A percentile compares a stretch with the other conserved stretches of the same genome.
These are phyloP conservation scores for Alethe castanea DNA, from an alignment of 2,113 vertebrate genomes.

Conservation along the genomic window DNA sequence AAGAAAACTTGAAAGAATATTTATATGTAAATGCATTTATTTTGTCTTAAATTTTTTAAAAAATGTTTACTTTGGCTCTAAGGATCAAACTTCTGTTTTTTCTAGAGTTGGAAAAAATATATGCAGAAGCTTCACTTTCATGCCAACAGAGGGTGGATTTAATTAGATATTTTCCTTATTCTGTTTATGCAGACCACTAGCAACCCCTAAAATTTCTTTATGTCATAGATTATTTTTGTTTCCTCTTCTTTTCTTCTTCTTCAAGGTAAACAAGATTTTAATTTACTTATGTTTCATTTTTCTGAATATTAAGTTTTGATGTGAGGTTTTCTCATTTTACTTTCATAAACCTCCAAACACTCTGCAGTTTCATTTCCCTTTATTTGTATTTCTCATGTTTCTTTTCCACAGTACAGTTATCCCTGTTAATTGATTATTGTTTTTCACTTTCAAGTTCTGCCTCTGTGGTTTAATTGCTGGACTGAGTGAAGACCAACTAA, in stretches of 20 bases:
- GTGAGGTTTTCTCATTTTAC: not conserved
- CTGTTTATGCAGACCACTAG: not conserved
- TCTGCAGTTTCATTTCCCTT: not conserved
- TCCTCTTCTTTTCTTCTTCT: not conserved
- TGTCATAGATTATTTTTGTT: not conserved
- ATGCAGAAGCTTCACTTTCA: not conserved
- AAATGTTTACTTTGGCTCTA: not conserved
- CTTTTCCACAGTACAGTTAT: not conserved
- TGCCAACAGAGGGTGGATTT: not conserved
- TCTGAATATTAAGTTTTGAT: not conserved
- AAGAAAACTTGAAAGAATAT: not conserved
- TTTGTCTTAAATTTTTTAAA: not conserved
- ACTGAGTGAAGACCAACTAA: not conserved
- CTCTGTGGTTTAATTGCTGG: constrained; percentile 27
- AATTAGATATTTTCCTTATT: not conserved
- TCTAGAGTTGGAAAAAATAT: not conserved
- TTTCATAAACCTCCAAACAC: not conserved
- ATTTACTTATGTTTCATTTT: not conserved
- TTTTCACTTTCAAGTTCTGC: constrained; percentile 26
- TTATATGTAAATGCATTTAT: not conserved
- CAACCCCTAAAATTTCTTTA: not conserved
- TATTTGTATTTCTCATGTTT: constrained; percentile 5
- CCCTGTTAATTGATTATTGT: constrained; percentile 38
- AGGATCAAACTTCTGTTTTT: not conserved
- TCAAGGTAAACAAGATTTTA: not conserved